Conservation (phyloP, 2,888 invertebrate genomes). For the Anodontia alba region DNA sequence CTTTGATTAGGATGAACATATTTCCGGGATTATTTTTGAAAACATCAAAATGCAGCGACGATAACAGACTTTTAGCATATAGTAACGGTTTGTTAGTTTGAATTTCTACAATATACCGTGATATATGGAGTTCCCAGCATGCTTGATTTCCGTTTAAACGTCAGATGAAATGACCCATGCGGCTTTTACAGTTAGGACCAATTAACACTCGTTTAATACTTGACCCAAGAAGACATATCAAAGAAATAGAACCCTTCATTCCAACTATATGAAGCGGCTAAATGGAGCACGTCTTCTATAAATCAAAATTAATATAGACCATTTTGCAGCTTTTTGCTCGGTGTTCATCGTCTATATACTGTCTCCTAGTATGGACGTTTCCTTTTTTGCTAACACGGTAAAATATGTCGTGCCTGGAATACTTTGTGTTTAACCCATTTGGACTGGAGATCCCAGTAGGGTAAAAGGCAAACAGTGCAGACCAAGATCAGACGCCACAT, state of each 20-base stretch:
- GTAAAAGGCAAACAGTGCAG: too few relatives aligned
- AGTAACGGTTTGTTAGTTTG: constrained; percentile 9
- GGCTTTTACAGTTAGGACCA: constrained; percentile 12
- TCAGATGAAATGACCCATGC: constrained; percentile 15
- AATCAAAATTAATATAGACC: constrained; percentile 2
- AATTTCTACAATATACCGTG: neutral
- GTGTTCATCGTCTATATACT: too few relatives aligned
- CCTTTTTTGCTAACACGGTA: too few relatives aligned
- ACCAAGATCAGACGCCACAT: too few relatives aligned
- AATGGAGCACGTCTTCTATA: neutral
- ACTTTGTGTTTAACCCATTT: too few relatives aligned
- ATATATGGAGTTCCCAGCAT: constrained; percentile 7
- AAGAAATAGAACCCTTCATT: neutral
- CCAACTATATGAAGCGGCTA: neutral
- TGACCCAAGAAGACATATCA: neutral
- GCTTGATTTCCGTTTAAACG: constrained; percentile 7
- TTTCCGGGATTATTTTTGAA: neutral
- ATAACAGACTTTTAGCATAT: neutral
- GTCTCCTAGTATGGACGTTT: too few relatives aligned
- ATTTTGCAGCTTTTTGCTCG: too few relatives aligned
- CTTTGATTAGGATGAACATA: neutral
- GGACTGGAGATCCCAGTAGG: too few relatives aligned
- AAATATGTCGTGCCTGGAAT: too few relatives aligned
- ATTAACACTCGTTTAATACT: constrained; percentile 11
- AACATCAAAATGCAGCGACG: neutral